phyloP scores from a whole-genome alignment of 2,888 invertebrate species.

The Gymnoscelis rufifasciata region DNA sequence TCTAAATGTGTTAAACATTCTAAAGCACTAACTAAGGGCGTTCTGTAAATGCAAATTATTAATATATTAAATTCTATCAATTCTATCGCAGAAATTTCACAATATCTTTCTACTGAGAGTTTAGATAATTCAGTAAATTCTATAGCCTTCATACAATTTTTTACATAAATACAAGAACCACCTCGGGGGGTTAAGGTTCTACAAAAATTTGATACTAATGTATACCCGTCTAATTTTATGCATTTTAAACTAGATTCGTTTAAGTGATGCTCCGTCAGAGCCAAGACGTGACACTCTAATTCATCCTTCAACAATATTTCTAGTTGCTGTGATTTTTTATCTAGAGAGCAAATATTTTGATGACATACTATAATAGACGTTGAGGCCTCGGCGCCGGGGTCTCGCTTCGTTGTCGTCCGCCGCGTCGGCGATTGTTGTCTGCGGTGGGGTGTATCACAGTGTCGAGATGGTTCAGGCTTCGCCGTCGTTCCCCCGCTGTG shows the following conservation, averaged over 20 bases:
- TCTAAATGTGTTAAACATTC: neutral
- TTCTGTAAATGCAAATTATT: neutral
- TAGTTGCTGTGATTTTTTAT: conserved; percentile 1
- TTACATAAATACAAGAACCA: conserved; percentile 12
- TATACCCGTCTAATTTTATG: neutral
- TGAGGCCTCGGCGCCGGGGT: too few species aligned
- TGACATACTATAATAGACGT: too few species aligned
- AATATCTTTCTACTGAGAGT: neutral
- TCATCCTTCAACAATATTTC: conserved; percentile 4
- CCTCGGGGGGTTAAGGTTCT: conserved; percentile 2
- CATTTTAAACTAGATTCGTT: neutral
- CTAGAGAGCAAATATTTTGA: conserved; percentile 5
- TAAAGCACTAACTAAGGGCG: neutral
- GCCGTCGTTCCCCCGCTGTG: too few species aligned
- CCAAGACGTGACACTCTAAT: conserved; percentile 6
- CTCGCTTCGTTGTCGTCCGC: too few species aligned
- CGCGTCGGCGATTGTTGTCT: too few species aligned
- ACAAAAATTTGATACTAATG: conserved; percentile 8
- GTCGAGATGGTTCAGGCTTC: too few species aligned
- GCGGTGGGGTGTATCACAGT: too few species aligned
- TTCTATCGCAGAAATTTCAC: conserved; percentile 8
- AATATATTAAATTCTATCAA: neutral
- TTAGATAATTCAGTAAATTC: conserved; percentile 2
- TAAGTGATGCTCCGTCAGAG: conserved; percentile 9
- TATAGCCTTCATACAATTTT: neutral